phyloP scores from a whole-genome alignment of 2,888 invertebrate genomes.

The Stomorhina lunata region DNA sequence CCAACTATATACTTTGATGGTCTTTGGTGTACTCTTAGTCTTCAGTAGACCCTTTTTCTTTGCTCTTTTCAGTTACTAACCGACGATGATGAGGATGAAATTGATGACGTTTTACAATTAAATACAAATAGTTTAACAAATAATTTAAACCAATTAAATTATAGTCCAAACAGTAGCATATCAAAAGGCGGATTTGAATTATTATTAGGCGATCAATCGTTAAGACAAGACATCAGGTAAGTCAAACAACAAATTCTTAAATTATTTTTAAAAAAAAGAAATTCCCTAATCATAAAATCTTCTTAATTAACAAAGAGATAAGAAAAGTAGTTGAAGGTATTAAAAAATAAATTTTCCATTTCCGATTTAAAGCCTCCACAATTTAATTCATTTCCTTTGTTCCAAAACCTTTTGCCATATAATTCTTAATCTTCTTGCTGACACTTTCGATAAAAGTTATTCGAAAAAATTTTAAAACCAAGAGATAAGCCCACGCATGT shows the following conservation, averaged over 20 bases:
- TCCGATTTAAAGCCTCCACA: not conserved
- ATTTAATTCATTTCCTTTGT: not conserved
- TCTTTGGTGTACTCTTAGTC: not conserved
- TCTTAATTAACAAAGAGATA: too few species aligned
- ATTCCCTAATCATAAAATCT: not conserved
- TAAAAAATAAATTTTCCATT: too few species aligned
- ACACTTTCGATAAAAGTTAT: conserved; percentile 38
- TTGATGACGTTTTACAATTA: conserved; percentile 62
- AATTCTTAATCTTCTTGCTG: conserved; percentile 36
- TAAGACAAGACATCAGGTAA: conserved; percentile 78
- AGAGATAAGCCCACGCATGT: not conserved
- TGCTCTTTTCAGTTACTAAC: conserved; percentile 75
- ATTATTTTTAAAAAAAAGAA: not conserved
- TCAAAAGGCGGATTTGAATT: conserved; percentile 80
- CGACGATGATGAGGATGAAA: conserved; percentile 70
- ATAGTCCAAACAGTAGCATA: conserved; percentile 80
- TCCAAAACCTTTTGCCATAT: conserved; percentile 4
- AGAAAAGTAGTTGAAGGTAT: too few species aligned
- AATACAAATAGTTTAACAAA: conserved; percentile 64
- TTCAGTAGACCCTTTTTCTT: not conserved
- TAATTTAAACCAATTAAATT: conserved; percentile 71
- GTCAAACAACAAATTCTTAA: conserved; percentile 43
- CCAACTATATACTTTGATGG: not conserved
- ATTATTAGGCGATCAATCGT: conserved; percentile 78
- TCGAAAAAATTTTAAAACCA: not conserved